Conservation (phyloP, 2,113 vertebrate genomes). For the Misgurnus mizolepis region DNA sequence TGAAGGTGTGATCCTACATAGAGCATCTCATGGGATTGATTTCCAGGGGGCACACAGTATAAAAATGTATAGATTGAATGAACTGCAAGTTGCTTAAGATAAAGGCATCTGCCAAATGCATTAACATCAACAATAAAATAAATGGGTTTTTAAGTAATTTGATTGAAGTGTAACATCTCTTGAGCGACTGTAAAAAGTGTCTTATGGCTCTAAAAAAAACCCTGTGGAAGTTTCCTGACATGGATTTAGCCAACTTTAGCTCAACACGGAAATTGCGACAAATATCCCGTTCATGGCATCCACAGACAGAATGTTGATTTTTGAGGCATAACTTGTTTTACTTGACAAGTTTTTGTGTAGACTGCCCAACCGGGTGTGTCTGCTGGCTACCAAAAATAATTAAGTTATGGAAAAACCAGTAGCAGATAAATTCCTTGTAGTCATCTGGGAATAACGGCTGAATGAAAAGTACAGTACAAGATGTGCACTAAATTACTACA, state of each 20-base stretch:
- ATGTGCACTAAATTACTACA: background rate
- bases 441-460: background rate
- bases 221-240: conserved; percentile 20
- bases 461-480: background rate
- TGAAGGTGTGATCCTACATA: too few species aligned
- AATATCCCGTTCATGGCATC: conserved; percentile 35
- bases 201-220: conserved; percentile 2
- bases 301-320: conserved; percentile 39
- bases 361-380: conserved; percentile 18
- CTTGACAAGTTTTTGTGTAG: conserved; percentile 26
- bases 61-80: too few species aligned
- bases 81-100: too few species aligned
- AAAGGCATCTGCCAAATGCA: too few species aligned
- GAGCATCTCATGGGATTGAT: too few species aligned
- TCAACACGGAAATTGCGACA: conserved; percentile 26
- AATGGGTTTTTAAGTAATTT: too few species aligned
- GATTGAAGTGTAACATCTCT: background rate
- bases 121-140: too few species aligned
- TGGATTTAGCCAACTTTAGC: conserved; percentile 9
- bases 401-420: conserved; percentile 13
- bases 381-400: conserved; percentile 15
- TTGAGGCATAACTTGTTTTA: conserved; percentile 31
- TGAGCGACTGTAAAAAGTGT: background rate
- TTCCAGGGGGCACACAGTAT: too few species aligned
- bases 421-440: background rate